Base-by-base conservation (phyloP, 2,113 vertebrate species). In the Todiramphus saurophagus region DNA sequence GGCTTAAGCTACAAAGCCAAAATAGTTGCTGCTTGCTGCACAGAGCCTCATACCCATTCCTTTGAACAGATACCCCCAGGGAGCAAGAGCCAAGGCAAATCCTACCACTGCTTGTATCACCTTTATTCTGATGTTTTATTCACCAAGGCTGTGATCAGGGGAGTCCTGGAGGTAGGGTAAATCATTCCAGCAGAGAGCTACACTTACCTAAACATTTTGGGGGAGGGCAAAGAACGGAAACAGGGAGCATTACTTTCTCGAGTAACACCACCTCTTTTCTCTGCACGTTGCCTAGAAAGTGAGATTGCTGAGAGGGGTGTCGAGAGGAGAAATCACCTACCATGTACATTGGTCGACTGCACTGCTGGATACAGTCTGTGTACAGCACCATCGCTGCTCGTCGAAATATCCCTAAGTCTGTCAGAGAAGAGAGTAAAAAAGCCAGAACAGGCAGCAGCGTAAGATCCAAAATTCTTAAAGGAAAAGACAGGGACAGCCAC, bases 261-360 rank as follows among this genome's bases (percentile, higher is more conserved):
- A n/a, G 51, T 0, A 89, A 80, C 16, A 24, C 33, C 33, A 43
- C 5, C 18, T 69, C 41, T 19, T 76, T 28, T 7, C 9, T 50
- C 58, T 87, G 39, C 56, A 58, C 25, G 11, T 3, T 53, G 28
- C 68, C 76, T 66, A 11, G 37, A 13, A 68, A 64, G 30, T 3
- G 44, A 87, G 31, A 48, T 0, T 56, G 37, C 43, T 56, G 30
- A 77, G 18, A n/a, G 19, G 55, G 28, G 12, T 16, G 17, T 76
- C 33, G 25, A 70, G 60, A 24, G 55, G 50, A 64, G 23, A 21
- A 55, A 3, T 18, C 81, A 93, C 98, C 5, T 97, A 98, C 98
- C 98, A 97, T 98, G 68, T 98, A 98, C 95, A 98, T 98, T 8
- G 98, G 98, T 39, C 98, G 96, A 80, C 98, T 98, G 87, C 98